These are phyloP conservation scores for Luehdorfia chinensis DNA, from an alignment of 1,140 invertebrate genomes.

Conservation along the genomic window DNA sequence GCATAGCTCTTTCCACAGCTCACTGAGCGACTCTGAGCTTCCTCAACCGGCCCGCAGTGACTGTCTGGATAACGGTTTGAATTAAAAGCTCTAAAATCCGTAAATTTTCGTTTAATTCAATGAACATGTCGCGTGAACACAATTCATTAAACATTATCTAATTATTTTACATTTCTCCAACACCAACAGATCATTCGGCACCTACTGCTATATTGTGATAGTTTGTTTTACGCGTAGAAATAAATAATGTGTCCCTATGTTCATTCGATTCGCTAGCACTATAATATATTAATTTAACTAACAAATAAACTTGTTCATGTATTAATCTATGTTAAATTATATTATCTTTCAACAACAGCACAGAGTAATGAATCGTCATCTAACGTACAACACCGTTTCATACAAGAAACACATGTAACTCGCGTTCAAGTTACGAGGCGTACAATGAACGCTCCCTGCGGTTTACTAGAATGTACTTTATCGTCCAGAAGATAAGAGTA, in stretches of 20 bases:
- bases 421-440: neutral
- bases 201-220: slow-evolving; percentile 37
- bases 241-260: slow-evolving; percentile 60
- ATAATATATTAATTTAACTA: slow-evolving; percentile 46
- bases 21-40: too few species aligned
- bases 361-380: slow-evolving; percentile 11
- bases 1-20: too few species aligned
- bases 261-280: slow-evolving; percentile 39
- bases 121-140: too few species aligned
- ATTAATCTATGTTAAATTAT: slow-evolving; percentile 25
- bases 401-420: neutral
- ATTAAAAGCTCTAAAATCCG: too few species aligned
- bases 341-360: slow-evolving; percentile 25
- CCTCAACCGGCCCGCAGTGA: too few species aligned
- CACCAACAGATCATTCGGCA: slow-evolving; percentile 54
- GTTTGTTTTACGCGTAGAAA: slow-evolving; percentile 57
- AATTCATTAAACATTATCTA: slow-evolving; percentile 41
- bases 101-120: too few species aligned
- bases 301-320: slow-evolving; percentile 40
- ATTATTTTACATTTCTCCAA: slow-evolving; percentile 37
- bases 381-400: too few species aligned
- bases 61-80: too few species aligned
- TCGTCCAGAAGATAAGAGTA: slow-evolving; percentile 37
- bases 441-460: neutral
- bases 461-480: slow-evolving; percentile 24